Evolutionary conservation across 1,140 invertebrate species (phyloP).

Genomic region (Wiebesia pumilae): DNA sequence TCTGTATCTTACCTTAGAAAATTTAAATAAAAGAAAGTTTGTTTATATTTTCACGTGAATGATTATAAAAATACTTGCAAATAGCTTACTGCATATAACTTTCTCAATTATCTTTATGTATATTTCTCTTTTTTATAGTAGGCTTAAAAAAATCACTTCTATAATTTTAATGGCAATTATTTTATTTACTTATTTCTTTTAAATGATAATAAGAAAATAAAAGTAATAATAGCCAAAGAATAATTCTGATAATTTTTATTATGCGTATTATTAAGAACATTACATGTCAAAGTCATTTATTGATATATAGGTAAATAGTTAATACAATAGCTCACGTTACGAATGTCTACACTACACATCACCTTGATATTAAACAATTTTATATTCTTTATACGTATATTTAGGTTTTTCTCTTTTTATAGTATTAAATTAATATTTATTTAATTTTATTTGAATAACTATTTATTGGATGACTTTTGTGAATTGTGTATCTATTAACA

Average conservation of each 20-base stretch:
- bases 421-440: background rate
- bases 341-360: too few species aligned
- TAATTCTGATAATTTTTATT: too few species aligned
- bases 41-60: background rate
- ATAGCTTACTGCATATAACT: background rate
- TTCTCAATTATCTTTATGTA: background rate
- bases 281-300: too few species aligned
- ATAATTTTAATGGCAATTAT: background rate
- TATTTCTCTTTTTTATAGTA: too few species aligned
- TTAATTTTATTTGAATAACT: background rate
- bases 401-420: too few species aligned
- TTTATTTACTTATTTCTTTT: background rate
- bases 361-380: too few species aligned
- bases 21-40: background rate
- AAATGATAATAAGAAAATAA: background rate
- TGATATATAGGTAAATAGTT: too few species aligned
- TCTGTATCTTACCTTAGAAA: background rate
- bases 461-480: too few species aligned
- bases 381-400: too few species aligned
- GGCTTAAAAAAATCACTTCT: too few species aligned
- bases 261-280: too few species aligned
- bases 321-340: too few species aligned
- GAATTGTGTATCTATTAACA: background rate
- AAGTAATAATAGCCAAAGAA: background rate
- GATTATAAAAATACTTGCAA: background rate